Conservation (phyloP, 2,888 invertebrate genomes). For the Sclerodermus sp. region DNA sequence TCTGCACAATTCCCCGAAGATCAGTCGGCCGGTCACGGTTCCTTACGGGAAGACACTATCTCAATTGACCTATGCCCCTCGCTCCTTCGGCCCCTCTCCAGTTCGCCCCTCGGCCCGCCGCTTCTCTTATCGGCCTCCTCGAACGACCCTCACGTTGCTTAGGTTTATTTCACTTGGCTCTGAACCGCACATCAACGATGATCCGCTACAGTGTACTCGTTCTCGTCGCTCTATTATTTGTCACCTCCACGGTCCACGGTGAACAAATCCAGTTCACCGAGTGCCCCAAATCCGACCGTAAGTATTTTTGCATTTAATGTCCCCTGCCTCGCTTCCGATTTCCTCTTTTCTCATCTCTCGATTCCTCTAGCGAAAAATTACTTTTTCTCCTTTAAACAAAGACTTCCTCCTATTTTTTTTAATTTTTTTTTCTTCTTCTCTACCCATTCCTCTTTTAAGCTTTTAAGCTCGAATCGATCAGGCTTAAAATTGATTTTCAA, state of each 20-base stretch:
- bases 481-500: too few relatives aligned
- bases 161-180: constrained; percentile 40
- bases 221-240: constrained; percentile 28
- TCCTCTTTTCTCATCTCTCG: too few relatives aligned
- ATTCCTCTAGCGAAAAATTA: too few relatives aligned
- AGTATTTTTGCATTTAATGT: constrained; percentile 25
- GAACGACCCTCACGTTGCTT: constrained; percentile 21
- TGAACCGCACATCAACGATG: constrained; percentile 40
- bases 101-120: constrained; percentile 9
- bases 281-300: constrained; percentile 32
- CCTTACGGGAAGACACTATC: constrained; percentile 26
- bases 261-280: constrained; percentile 30
- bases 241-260: constrained; percentile 23
- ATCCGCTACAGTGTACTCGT: constrained; percentile 26
- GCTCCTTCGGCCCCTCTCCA: constrained; percentile 24
- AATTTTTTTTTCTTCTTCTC: too few relatives aligned
- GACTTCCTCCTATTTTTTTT: too few relatives aligned
- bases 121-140: constrained; percentile 27
- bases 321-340: too few relatives aligned
- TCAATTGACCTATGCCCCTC: constrained; percentile 52
- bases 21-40: constrained; percentile 7
- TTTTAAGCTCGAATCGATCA: too few relatives aligned
- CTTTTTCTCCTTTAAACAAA: too few relatives aligned
- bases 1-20: neutral
- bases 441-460: too few relatives aligned